Evolutionary conservation across 2,888 invertebrate species (phyloP).

Genomic region (Sphinx pinastri): DNA sequence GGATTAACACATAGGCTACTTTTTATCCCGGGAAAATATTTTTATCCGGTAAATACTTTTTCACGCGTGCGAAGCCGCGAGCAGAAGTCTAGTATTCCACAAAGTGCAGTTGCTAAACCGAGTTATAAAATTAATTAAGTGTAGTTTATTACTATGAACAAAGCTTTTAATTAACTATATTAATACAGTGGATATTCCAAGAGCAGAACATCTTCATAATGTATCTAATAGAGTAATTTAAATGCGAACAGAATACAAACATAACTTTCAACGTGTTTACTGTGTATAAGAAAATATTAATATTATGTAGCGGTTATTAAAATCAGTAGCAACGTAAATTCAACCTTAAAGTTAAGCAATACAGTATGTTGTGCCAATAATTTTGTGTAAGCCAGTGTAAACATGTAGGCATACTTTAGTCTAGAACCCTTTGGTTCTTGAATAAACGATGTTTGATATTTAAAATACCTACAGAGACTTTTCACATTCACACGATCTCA

Average conservation of each 20-base stretch:
- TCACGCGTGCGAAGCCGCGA: too few relatives aligned
- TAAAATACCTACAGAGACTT: neutral
- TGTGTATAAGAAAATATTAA: conserved; percentile 17
- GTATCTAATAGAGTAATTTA: conserved; percentile 60
- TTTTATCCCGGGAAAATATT: too few relatives aligned
- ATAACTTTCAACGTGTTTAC: neutral
- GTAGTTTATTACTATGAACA: too few relatives aligned
- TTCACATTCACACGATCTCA: conserved; percentile 12
- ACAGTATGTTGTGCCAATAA: neutral
- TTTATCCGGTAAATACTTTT: too few relatives aligned
- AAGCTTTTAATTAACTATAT: too few relatives aligned
- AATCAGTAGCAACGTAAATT: neutral
- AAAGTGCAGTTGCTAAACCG: too few relatives aligned
- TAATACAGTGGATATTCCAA: too few relatives aligned
- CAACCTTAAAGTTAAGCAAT: neutral
- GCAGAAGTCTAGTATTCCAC: too few relatives aligned
- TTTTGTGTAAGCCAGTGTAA: neutral
- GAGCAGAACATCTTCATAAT: too few relatives aligned
- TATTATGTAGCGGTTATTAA: conserved; percentile 12
- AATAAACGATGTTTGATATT: conserved; percentile 22
- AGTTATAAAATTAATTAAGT: too few relatives aligned
- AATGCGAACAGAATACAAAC: neutral
- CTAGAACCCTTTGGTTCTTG: conserved; percentile 20
- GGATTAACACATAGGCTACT: too few relatives aligned
- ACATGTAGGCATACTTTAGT: conserved; percentile 16